These are phyloP conservation scores for Nymphalis io DNA, from an alignment of 1,140 invertebrate species.

Conservation along the genomic window DNA sequence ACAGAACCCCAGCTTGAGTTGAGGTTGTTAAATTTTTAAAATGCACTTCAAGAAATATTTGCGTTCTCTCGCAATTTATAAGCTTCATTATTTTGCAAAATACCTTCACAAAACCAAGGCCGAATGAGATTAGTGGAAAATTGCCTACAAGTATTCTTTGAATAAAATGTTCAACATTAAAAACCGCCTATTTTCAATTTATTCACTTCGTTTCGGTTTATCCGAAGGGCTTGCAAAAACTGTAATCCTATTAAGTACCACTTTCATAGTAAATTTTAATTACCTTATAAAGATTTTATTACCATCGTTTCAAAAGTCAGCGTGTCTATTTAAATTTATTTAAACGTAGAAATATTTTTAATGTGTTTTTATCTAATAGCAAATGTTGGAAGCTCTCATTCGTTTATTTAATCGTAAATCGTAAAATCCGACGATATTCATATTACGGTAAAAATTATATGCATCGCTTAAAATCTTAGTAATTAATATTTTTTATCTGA, in stretches of 20 bases:
- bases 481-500: too few species aligned
- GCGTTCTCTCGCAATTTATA: slow-evolving; percentile 30
- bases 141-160: slow-evolving; percentile 27
- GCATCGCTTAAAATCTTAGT: too few species aligned
- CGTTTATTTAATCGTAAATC: not conserved
- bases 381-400: not conserved
- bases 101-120: slow-evolving; percentile 28
- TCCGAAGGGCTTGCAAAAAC: slow-evolving; percentile 5
- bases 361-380: not conserved
- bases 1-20: slow-evolving; percentile 14
- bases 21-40: slow-evolving; percentile 31
- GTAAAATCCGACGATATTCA: not conserved
- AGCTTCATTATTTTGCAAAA: slow-evolving; percentile 32
- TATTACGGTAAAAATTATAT: too few species aligned
- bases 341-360: not conserved
- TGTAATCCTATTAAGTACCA: not conserved
- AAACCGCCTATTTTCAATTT: slow-evolving; percentile 28
- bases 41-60: slow-evolving; percentile 32
- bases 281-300: slow-evolving; percentile 8
- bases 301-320: not conserved
- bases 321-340: not conserved
- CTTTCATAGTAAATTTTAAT: slow-evolving; percentile 14
- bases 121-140: slow-evolving; percentile 30
- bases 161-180: slow-evolving; percentile 36
- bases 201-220: slow-evolving; percentile 18